These are phyloP conservation scores for Chanos chanos DNA, from an alignment of 2,797 vertebrate species.

Conservation along the genomic window DNA sequence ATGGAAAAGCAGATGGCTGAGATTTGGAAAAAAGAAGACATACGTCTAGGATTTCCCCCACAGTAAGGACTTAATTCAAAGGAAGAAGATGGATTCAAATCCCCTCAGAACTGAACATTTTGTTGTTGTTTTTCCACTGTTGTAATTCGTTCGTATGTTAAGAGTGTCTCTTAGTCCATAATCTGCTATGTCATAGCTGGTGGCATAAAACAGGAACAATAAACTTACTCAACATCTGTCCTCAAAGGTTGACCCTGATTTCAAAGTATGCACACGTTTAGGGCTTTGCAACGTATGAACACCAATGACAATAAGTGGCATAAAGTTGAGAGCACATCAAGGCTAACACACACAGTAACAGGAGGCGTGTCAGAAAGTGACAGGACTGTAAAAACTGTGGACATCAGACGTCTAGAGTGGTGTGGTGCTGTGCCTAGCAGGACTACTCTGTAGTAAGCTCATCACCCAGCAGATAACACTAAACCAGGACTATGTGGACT, in stretches of 20 bases:
- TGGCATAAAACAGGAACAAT: background rate
- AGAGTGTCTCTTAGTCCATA: too few species aligned
- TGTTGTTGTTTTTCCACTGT: too few species aligned
- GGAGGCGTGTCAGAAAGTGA: background rate
- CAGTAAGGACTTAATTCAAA: too few species aligned
- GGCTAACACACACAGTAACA: background rate
- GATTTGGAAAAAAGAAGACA: too few species aligned
- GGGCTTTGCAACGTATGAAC: background rate
- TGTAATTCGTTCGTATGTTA: too few species aligned
- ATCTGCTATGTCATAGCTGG: background rate
- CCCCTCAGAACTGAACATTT: too few species aligned
- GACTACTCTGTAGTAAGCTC: background rate
- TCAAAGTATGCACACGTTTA: background rate
- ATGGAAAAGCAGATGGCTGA: too few species aligned
- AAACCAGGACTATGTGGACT: constrained; percentile 2
- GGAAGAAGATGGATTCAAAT: too few species aligned
- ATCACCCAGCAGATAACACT: background rate
- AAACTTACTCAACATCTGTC: constrained; percentile 4
- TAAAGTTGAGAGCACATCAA: too few species aligned
- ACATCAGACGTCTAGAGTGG: background rate
- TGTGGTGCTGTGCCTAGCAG: background rate
- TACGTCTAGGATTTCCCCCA: too few species aligned
- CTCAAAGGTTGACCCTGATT: background rate
- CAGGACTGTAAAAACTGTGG: background rate
- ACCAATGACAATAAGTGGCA: too few species aligned